Evolutionary conservation across 2,888 invertebrate genomes (phyloP).

Genomic region (Serripes groenlandicus): DNA sequence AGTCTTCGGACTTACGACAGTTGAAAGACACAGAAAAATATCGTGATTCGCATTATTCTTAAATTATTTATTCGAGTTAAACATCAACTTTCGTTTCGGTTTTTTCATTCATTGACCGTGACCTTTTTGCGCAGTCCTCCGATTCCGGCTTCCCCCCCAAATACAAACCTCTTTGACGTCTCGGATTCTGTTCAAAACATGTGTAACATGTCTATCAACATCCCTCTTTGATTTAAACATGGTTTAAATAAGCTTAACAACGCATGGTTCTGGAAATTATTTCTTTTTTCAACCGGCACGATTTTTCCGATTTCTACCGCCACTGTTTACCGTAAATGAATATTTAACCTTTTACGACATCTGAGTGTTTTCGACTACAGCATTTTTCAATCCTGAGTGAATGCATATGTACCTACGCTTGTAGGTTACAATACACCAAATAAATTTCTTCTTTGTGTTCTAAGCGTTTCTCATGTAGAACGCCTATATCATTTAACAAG

Average conservation of each 20-base stretch:
- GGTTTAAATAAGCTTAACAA: no score
- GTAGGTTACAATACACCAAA: no score
- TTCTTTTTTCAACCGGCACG: background rate
- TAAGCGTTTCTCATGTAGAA: no score
- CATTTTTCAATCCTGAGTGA: background rate
- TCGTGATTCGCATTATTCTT: background rate
- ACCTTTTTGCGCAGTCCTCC: slow-evolving; percentile 1
- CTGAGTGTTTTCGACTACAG: background rate
- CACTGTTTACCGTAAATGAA: background rate
- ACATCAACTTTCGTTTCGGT: background rate
- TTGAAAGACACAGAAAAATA: no score
- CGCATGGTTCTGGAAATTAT: background rate
- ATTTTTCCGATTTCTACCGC: no score
- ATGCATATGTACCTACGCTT: no score
- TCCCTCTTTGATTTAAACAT: slow-evolving; percentile 84
- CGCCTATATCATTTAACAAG: no score
- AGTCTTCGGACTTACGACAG: no score
- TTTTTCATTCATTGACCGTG: background rate
- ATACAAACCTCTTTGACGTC: slow-evolving; percentile 82
- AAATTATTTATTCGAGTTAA: background rate
- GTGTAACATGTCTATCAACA: slow-evolving; percentile 83
- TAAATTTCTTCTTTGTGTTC: no score
- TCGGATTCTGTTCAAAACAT: slow-evolving; percentile 77
- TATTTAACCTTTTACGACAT: background rate
- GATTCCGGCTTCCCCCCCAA: background rate